Conservation (phyloP, 2,888 invertebrate genomes). For the Lepas anatifera region DNA sequence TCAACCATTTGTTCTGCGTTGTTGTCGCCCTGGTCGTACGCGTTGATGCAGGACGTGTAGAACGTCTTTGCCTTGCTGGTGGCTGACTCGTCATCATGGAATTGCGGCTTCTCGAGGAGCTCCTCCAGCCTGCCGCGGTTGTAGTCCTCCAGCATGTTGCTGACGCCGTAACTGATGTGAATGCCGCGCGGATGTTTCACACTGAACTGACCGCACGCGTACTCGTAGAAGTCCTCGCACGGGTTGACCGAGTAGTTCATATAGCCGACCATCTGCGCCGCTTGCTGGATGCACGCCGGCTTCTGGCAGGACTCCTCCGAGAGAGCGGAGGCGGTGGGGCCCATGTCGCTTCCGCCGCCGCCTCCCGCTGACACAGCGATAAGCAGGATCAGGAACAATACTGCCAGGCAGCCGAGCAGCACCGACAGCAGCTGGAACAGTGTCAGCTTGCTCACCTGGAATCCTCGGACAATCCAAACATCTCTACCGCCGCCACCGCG, state of each 20-base stretch:
- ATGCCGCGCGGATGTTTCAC: slow-evolving; percentile 4
- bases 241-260: slow-evolving; percentile 22
- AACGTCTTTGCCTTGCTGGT: slow-evolving; percentile 67
- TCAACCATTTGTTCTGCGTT: neutral
- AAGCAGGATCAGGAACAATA: neutral
- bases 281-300: slow-evolving; percentile 6
- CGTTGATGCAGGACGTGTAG: slow-evolving; percentile 77
- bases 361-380: slow-evolving; percentile 5
- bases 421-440: slow-evolving; percentile 1
- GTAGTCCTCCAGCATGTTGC: slow-evolving; percentile 11
- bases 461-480: slow-evolving; percentile 9
- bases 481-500: slow-evolving; percentile 4
- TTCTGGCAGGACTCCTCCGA: neutral
- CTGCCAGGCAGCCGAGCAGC: neutral
- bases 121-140: slow-evolving; percentile 33
- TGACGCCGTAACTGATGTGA: slow-evolving; percentile 11
- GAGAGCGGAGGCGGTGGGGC: neutral
- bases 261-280: slow-evolving; percentile 17
- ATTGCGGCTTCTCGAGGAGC: slow-evolving; percentile 29
- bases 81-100: slow-evolving; percentile 42
- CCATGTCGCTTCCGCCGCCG: neutral
- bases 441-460: neutral
- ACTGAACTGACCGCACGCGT: slow-evolving; percentile 21
- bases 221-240: slow-evolving; percentile 23
- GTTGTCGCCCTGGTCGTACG: slow-evolving; percentile 26